Base-by-base conservation (phyloP, 2,113 vertebrate species). In the Trogon melanurus region DNA sequence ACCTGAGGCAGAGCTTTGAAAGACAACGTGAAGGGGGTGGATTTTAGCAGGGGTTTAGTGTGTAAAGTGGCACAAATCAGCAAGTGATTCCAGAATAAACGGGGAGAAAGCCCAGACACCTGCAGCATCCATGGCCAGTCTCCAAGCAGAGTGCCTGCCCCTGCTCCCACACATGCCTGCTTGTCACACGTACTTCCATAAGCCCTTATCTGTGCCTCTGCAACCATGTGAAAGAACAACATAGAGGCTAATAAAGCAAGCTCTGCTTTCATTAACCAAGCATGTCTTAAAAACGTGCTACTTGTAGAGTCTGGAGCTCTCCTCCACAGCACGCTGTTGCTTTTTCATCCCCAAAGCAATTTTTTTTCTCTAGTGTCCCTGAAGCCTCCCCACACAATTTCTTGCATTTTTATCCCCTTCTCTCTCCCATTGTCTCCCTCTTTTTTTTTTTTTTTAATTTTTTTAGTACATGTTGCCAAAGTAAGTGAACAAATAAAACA, bases 401-500 rank as follows among this genome's bases (percentile, higher is more conserved):
- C 67, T 58, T 80, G 16, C 27, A 72, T 89, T 85, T 88, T 96
- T 85, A 54, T 60, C 47, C 54, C 27, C 9, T 22, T 38, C 44
- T 69, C 64, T 79, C n/a, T 84, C 27, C 79, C 36, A 20, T 51
- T 82, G 14, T 82, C 34, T 86, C 30, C 50, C 56, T 69, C 15
- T 41, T 30, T 72, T 72, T 72, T 36, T 17, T n/a, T 88, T 88
- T 41, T 41, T 11, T 41, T 41, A n/a, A 36, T 41, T 41, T 41
- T 41, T 79, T 90, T 3, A 78, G 64, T 71, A 64, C 29, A 71
- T 53, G 48, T 57, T 91, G 60, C 64, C 75, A 91, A 95, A 95
- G 81, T 81, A 89, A 91, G 29, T 69, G 54, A 96, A 84, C 32
- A 92, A 89, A 81, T 78, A 36, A 26, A 94, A 53, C 41, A 32